Base-by-base conservation (phyloP, 2,888 invertebrate species). In the Eupsilia transversa region DNA sequence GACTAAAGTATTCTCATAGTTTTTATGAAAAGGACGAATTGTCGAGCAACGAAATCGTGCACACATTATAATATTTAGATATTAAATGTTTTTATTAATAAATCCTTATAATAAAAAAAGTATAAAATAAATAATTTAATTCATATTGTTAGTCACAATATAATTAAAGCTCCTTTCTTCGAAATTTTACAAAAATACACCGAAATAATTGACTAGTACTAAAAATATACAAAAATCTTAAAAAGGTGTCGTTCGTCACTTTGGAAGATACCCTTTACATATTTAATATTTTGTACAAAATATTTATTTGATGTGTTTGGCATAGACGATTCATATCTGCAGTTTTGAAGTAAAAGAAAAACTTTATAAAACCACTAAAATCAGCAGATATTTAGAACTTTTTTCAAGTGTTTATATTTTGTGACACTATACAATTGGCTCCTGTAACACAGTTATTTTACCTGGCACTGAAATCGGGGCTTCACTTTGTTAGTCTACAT, bases 131-230 rank as follows among this genome's bases (percentile, higher is more conserved):
- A 83, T 83, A 72, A 87, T 82, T 75, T 63, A 77, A 76, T 74
- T 69, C 12, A 72, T 76, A 81, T 76, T 59, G 79, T 81, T 71
- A 78, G 70, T n/a, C 49, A 79, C 74, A 76, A 80, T 79, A 85
- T 66, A 66, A 74, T 88, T 90, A 90, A 90, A 90, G 86, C 88
- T 84, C 68, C 86, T 83, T 61, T 33, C 75, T 38, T 61, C 79
- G 52, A 79, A 84, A 68, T 79, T 74, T 68, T 78, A 86, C 66
- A 84, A 84, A 84, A 85, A 85, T n/a, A 71, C 41, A 52, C 72
- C 73, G 77, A 79, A 73, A 81, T 84, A 80, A 90, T 88, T 94
- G 94, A 94, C 94, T 94, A 94, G 94, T 87, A 89, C 91, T 94
- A 93, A 88, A 82, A 83, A 80, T 87, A 85, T 86, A 90, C 86